Evolutionary conservation across 2,113 vertebrate species (phyloP), one percentile per base, ranked within the genome.

Genomic region (Hassar affinis): DNA sequence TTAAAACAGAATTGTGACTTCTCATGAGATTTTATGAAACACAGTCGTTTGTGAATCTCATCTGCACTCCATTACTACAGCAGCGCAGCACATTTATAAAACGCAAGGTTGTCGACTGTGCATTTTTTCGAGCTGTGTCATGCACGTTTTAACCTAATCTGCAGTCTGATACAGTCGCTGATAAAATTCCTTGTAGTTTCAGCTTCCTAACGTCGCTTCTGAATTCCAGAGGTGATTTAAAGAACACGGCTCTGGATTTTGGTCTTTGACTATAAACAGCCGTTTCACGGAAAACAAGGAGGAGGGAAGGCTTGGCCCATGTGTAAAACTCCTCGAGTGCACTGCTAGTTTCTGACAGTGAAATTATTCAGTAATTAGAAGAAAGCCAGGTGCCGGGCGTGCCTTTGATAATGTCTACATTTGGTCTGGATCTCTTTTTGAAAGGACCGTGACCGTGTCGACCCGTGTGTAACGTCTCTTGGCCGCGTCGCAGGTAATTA

Each of bases 401-500:
- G 76, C 85, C 85, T 82, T 85, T 85, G 84, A 89, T 90, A 89
- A 90, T 72, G 86, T 89, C 86, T 89, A 77, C 61, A 83, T 81
- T 86, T 89, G 86, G 85, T 91, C 71, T n/a, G 81, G 85, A 88
- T 86, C 82, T 89, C 79, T 83, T 85, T 84, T 85, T 79, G 72
- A 77, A 83, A 87, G 82, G 86, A 76, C 79, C n/a, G 47, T 86
- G 88, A 85, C 80, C 82, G 81, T 74, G 76, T 84, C 64, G 86
- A 86, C 80, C 90, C 83, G 71, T 72, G 79, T 79, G 77, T 86
- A 75, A 88, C 89, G 89, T 89, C 88, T 90, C 87, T 87, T 89
- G 90, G 88, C 89, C 86, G 84, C 85, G 64, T 90, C 74, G n/a
- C 74, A 35, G 86, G 87, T 88, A 92, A 93, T 93, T 92, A 92